Conservation (phyloP, 2,888 invertebrate genomes). For the Eristalis pertinax region DNA sequence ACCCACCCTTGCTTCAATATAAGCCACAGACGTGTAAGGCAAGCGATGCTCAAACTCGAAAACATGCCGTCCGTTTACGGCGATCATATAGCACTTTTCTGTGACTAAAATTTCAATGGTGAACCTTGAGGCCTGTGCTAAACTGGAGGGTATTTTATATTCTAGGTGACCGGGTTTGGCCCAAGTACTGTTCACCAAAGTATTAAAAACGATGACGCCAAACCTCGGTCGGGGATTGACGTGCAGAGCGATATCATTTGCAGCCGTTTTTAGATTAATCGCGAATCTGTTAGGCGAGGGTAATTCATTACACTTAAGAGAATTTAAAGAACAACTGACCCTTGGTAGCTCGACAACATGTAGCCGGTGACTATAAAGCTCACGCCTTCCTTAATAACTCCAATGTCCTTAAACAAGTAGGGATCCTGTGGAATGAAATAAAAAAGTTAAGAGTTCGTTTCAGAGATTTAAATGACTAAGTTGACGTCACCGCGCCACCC, state of each 20-base stretch:
- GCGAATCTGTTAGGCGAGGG: neutral
- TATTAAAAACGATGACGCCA: neutral
- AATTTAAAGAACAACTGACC: neutral
- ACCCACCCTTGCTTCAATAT: neutral
- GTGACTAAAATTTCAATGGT: neutral
- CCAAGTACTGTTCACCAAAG: neutral
- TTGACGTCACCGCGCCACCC: no score
- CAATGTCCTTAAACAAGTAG: neutral
- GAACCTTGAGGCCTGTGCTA: neutral
- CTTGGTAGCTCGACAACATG: neutral
- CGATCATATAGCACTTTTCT: neutral
- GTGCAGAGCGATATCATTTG: neutral
- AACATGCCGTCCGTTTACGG: neutral
- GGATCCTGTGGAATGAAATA: no score
- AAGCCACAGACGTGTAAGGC: neutral
- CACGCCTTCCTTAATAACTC: neutral
- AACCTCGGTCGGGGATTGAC: neutral
- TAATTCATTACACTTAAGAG: no score
- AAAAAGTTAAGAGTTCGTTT: no score
- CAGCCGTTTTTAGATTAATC: neutral
- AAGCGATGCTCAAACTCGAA: neutral
- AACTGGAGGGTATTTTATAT: neutral
- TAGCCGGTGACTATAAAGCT: neutral
- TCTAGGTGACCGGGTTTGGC: neutral
- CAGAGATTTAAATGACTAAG: no score